A percentile compares a stretch with the other conserved stretches of the same genome.
phyloP scores from a whole-genome alignment of 1,140 invertebrate genomes.

The Whitmania pigra region DNA sequence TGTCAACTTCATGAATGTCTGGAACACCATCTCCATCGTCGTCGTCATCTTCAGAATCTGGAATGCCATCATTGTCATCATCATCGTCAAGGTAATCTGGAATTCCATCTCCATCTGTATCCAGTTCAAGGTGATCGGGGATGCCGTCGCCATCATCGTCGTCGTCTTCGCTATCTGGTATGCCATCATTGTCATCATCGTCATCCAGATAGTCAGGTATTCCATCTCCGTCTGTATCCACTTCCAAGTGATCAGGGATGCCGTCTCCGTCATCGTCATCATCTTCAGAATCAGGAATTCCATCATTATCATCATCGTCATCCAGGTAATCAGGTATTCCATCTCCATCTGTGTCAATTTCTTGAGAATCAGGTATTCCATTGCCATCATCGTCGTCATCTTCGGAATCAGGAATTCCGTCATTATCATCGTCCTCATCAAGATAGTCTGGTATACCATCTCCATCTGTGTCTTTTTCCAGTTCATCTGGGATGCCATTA shows the following conservation, averaged over 20 bases:
- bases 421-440: constrained; percentile 33
- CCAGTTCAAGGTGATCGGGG: constrained; percentile 28
- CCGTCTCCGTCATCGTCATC: constrained; percentile 32
- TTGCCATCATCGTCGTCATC: constrained; percentile 34
- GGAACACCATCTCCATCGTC: constrained; percentile 35
- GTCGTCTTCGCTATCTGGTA: constrained; percentile 33
- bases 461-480: constrained; percentile 26
- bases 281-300: constrained; percentile 30
- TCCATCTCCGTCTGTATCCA: constrained; percentile 32
- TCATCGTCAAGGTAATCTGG: constrained; percentile 33
- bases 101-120: constrained; percentile 29
- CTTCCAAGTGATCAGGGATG: constrained; percentile 30
- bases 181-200: constrained; percentile 33
- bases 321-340: constrained; percentile 33
- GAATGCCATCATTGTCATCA: constrained; percentile 35
- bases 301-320: constrained; percentile 37
- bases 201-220: constrained; percentile 30
- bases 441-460: constrained; percentile 32
- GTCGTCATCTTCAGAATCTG: constrained; percentile 29
- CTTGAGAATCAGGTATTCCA: constrained; percentile 34
- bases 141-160: constrained; percentile 37
- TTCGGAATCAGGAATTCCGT: constrained; percentile 33
- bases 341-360: constrained; percentile 33
- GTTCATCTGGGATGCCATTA: constrained; percentile 34
- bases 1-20: constrained; percentile 26